Evolutionary conservation across 2,113 vertebrate species (phyloP).

Genomic region (Ctenomys sociabilis): DNA sequence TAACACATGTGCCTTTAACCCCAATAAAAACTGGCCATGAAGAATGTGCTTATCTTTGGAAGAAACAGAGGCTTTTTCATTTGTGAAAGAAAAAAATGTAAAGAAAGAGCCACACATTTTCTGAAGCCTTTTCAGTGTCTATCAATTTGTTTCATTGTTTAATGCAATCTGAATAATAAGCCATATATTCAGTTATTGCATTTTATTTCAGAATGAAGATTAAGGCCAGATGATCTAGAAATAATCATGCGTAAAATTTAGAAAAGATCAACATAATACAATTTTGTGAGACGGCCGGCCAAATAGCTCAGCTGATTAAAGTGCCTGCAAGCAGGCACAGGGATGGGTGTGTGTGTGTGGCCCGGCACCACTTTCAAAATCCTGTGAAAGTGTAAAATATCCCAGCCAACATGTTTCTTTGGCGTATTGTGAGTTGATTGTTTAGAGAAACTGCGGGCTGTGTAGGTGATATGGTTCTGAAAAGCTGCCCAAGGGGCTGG

Average conservation of each 20-base stretch:
- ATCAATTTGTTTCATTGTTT: slow-evolving; percentile 33
- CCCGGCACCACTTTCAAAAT: too few relatives aligned
- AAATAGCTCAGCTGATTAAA: too few relatives aligned
- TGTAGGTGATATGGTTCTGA: background rate
- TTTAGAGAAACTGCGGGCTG: background rate
- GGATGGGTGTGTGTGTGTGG: too few relatives aligned
- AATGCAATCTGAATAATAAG: background rate
- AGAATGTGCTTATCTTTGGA: background rate
- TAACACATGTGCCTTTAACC: background rate
- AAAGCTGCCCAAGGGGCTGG: background rate
- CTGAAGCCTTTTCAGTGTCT: background rate
- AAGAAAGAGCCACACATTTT: background rate
- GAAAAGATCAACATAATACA: slow-evolving; percentile 18
- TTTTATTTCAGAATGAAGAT: background rate
- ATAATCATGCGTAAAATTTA: background rate
- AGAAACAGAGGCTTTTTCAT: background rate
- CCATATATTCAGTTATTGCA: background rate
- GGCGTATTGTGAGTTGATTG: background rate
- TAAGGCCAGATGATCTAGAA: background rate
- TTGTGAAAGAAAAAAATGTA: background rate
- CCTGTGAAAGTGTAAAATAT: background rate
- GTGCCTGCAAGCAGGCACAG: too few relatives aligned
- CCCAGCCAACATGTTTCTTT: background rate
- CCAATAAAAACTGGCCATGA: background rate
- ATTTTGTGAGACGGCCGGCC: background rate